A percentile compares a stretch with the other conserved stretches of the same genome.
Evolutionary conservation across 2,888 invertebrate genomes (phyloP).

Genomic region (Galeruca laticollis): DNA sequence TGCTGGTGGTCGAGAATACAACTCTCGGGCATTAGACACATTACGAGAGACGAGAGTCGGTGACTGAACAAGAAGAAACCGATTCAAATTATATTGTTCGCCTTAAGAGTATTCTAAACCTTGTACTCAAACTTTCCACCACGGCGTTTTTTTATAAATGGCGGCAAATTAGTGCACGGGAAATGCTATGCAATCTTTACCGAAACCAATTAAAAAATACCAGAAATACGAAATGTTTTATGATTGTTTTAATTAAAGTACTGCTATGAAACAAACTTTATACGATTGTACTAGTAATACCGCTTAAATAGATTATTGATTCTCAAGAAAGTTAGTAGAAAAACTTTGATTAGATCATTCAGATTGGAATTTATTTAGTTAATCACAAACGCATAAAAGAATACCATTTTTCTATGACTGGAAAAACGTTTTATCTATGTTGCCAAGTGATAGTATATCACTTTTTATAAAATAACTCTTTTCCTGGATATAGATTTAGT

Average conservation of each 20-base stretch:
- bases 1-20: conserved; percentile 59
- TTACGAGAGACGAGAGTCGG: conserved; percentile 43
- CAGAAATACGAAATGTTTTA: neutral
- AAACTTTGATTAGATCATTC: too few species aligned
- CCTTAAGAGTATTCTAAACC: conserved; percentile 31
- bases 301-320: neutral
- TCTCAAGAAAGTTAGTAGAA: too few species aligned
- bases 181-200: neutral
- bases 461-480: too few species aligned
- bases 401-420: too few species aligned
- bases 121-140: conserved; percentile 10
- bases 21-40: conserved; percentile 49
- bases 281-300: neutral
- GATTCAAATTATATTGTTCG: conserved; percentile 57
- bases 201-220: conserved; percentile 3
- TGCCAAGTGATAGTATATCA: too few species aligned
- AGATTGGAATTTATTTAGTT: too few species aligned
- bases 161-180: neutral
- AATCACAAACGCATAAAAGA: too few species aligned
- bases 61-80: conserved; percentile 48
- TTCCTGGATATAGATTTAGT: too few species aligned
- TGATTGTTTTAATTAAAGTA: conserved; percentile 8
- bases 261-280: neutral
- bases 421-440: too few species aligned
- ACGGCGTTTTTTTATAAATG: neutral